Evolutionary conservation across 2,113 vertebrate genomes (phyloP), one percentile per base, ranked within the genome.

Genomic region (Nothobranchius kuhntae): DNA sequence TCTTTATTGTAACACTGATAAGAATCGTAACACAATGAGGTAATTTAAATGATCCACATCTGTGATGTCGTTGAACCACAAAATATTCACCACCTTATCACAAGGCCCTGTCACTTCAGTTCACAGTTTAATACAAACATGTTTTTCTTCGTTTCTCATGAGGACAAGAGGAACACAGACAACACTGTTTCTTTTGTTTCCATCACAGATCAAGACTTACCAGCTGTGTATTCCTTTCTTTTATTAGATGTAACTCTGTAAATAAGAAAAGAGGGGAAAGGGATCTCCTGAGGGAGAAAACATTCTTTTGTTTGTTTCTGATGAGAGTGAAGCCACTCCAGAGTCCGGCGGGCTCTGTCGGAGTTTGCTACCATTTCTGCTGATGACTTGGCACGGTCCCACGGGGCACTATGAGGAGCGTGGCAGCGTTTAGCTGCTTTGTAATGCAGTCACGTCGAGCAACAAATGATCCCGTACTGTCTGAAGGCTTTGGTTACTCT

Each of bases 21-120:
- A 88, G 94, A 94, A 93, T 92, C 89, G 93, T 93, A 95, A 95
- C 95, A 96, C 94, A 92, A 92, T 94, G 95, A 97, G 96, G 96
- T 96, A 96, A 96, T 90, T 92, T 89, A 93, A 95, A 94, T 93
- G 93, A 90, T 93, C 93, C 93, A 93, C 91, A 92, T 92, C 83
- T 77, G 81, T 82, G 63, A 82, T 88, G 85, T 87, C 90, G 73
- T 85, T 83, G 47, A 87, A 85, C 86, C 85, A 91, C 82, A 84
- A 90, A 87, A 89, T 84, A 87, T 79, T 87, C 73, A 90, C 80
- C 86, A 85, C 65, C 80, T 66, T 42, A 84, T 83, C 78, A 73
- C 24, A 73, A 65, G 67, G 66, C 71, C 72, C 76, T n/a, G 71
- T 75, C 72, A 13, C 48, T 65, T 80, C 64, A 72, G 57, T 60